Evolutionary conservation across 2,113 vertebrate genomes (phyloP).

Genomic region (Halichoerus grypus): DNA sequence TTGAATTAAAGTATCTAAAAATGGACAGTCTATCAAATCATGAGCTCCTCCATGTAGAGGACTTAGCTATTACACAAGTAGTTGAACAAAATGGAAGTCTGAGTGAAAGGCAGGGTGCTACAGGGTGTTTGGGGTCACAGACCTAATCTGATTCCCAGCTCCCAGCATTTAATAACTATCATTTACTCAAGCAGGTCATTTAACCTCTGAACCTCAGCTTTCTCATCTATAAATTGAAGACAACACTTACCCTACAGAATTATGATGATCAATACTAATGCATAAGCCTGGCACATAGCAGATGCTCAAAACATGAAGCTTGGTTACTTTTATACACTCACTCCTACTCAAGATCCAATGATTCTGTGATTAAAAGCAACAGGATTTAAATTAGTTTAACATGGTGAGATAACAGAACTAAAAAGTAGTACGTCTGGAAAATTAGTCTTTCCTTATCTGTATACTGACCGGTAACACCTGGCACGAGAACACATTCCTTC

Average conservation of each 20-base stretch:
- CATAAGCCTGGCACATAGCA: not conserved
- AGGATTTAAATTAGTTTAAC: constrained; percentile 24
- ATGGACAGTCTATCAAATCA: not conserved
- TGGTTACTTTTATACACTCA: not conserved
- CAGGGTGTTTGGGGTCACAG: not conserved
- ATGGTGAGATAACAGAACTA: not conserved
- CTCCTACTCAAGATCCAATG: not conserved
- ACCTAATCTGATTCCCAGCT: not conserved
- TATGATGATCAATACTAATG: not conserved
- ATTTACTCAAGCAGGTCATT: not conserved
- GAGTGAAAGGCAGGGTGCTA: not conserved
- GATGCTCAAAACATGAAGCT: not conserved
- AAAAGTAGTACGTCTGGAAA: constrained; percentile 23
- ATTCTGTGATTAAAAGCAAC: constrained; percentile 8
- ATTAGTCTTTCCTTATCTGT: not conserved
- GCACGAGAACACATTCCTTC: not conserved
- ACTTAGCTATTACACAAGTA: not conserved
- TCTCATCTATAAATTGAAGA: constrained; percentile 17
- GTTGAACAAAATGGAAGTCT: constrained; percentile 1
- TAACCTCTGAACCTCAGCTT: not conserved
- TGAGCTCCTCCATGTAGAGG: not conserved
- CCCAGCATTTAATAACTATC: not conserved
- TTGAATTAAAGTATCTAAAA: constrained; percentile 50
- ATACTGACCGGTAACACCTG: not conserved
- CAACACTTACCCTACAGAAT: not conserved